A percentile compares a stretch with the other conserved stretches of the same genome.
These are phyloP conservation scores for Colossoma macropomum DNA, from an alignment of 2,113 vertebrate species.

Conservation along the genomic window DNA sequence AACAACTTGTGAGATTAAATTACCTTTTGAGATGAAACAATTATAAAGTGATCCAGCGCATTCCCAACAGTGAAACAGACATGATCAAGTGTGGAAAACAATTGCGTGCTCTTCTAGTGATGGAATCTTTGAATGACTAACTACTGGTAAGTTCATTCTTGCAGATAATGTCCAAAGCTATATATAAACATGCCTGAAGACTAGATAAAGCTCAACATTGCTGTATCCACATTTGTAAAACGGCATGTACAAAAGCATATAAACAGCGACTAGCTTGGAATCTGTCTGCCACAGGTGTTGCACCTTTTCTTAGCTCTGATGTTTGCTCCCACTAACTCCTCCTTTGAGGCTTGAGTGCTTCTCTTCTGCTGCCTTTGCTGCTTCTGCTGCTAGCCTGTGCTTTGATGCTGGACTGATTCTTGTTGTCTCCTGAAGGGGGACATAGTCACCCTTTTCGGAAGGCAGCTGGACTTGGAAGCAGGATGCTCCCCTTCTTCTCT, in stretches of 20 bases:
- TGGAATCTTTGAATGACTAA: background rate
- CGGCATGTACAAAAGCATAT: background rate
- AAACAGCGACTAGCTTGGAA: background rate
- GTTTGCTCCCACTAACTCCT: conserved; percentile 54
- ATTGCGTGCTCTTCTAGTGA: background rate
- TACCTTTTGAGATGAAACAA: background rate
- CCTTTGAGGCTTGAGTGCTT: conserved; percentile 56
- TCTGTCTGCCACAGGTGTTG: conserved; percentile 43
- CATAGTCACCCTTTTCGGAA: conserved; percentile 72
- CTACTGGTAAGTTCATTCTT: background rate
- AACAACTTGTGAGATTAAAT: no score
- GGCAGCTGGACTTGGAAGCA: conserved; percentile 60
- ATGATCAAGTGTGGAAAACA: background rate
- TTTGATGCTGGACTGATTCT: conserved; percentile 73
- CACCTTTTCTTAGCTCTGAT: conserved; percentile 53
- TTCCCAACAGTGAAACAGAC: background rate
- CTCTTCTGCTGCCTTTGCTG: conserved; percentile 60
- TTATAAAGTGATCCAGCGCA: no score
- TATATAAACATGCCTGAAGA: background rate
- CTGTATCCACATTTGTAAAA: background rate
- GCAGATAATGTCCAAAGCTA: background rate
- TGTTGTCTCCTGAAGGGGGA: conserved; percentile 77
- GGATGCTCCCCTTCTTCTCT: conserved; percentile 61
- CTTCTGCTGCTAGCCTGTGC: conserved; percentile 61
- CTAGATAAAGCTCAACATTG: background rate